Percentiles rank a stretch among this genome's conserved stretches.
Conservation (phyloP, 2,113 vertebrate species). For the Hippocampus mohnikei region DNA sequence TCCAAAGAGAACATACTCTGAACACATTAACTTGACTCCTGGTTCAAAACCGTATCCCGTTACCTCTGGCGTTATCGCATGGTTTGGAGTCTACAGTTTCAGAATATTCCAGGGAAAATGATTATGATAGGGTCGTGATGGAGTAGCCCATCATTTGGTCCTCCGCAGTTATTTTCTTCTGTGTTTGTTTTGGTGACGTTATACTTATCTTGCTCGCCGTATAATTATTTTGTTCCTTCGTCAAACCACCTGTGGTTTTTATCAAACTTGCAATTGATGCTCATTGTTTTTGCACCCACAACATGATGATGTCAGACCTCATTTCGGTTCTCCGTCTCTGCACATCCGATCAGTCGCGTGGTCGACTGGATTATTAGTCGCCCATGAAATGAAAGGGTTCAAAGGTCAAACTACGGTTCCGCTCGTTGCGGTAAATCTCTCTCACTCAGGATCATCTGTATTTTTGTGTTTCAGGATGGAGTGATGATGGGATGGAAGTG, state of each 20-base stretch:
- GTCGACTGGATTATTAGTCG: constrained; percentile 36
- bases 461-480: constrained; percentile 74
- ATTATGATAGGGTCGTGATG: constrained; percentile 37
- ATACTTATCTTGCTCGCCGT: constrained; percentile 30
- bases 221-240: constrained; percentile 65
- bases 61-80: constrained; percentile 30
- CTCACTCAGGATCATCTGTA: constrained; percentile 30
- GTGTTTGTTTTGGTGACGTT: constrained; percentile 55
- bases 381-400: not conserved
- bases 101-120: constrained; percentile 45
- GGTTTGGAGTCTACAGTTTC: constrained; percentile 29
- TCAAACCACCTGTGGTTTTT: constrained; percentile 50
- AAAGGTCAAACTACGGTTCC: constrained; percentile 28
- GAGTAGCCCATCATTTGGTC: constrained; percentile 33
- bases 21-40: constrained; percentile 34
- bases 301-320: constrained; percentile 48
- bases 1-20: constrained; percentile 22
- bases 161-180: constrained; percentile 34
- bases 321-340: constrained; percentile 19
- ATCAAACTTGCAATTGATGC: constrained; percentile 49
- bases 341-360: constrained; percentile 25
- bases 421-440: constrained; percentile 18
- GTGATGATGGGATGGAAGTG: constrained; percentile 88
- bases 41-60: constrained; percentile 30
- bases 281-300: constrained; percentile 44